A percentile compares a stretch with the other conserved stretches of the same genome.
Conservation (phyloP, 2,113 vertebrate genomes). For the Patagioenas fasciata region DNA sequence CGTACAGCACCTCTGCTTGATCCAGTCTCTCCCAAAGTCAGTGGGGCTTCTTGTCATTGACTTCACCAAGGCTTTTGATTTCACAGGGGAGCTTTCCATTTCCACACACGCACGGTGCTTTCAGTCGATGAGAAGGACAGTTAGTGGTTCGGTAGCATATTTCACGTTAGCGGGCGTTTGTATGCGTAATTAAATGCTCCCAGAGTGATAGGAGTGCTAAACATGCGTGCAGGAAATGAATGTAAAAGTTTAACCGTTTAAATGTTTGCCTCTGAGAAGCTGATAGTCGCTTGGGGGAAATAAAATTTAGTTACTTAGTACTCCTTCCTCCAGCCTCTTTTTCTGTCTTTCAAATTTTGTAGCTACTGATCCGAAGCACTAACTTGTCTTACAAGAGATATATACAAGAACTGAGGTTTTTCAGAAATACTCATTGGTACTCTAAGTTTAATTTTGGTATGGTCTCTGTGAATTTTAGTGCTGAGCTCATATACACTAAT, state of each 20-base stretch:
- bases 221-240: neutral
- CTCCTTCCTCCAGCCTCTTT: neutral
- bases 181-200: neutral
- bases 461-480: neutral
- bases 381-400: neutral
- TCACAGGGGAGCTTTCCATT: neutral
- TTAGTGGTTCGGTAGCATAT: neutral
- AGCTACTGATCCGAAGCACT: neutral
- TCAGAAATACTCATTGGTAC: neutral
- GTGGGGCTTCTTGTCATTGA: neutral
- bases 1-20: neutral
- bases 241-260: neutral
- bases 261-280: slow-evolving; percentile 5
- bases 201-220: neutral
- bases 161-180: neutral
- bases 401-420: neutral
- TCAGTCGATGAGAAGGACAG: neutral
- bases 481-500: neutral
- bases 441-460: neutral
- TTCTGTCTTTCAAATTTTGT: neutral
- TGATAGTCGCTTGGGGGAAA: neutral
- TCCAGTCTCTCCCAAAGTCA: neutral
- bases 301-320: neutral
- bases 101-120: rapidly evolving
- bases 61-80: neutral